These are phyloP conservation scores for Sebastes alutus DNA, from an alignment of 2,797 vertebrate species.

Conservation along the genomic window DNA sequence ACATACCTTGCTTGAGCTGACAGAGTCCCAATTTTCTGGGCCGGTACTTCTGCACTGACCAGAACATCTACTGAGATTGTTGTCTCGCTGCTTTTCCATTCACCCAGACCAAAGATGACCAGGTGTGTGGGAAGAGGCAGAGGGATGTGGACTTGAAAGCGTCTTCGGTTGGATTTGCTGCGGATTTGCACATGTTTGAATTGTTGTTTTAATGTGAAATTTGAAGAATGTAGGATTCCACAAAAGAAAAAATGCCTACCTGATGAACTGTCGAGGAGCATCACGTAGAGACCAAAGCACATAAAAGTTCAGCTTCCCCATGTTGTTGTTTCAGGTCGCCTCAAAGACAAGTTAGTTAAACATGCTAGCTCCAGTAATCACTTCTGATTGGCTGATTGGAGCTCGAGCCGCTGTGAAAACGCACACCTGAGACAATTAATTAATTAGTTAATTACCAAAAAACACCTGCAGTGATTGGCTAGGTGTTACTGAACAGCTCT, in stretches of 20 bases:
- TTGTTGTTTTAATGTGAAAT: too few species aligned
- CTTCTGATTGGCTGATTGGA: conserved; percentile 40
- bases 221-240: accelerated
- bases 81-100: conserved; percentile 80
- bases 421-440: conserved; percentile 53
- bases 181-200: not conserved
- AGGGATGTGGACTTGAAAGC: conserved; percentile 86
- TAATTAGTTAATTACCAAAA: not conserved
- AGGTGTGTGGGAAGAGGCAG: conserved; percentile 87
- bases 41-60: conserved; percentile 73
- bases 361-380: not conserved
- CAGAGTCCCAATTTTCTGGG: conserved; percentile 84
- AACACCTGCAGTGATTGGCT: not conserved
- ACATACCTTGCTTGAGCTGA: conserved; percentile 77
- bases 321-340: conserved; percentile 3
- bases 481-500: not conserved
- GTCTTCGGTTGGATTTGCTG: conserved; percentile 83
- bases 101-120: conserved; percentile 88
- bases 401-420: not conserved
- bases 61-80: conserved; percentile 81
- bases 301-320: conserved; percentile 81
- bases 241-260: conserved; percentile 63
- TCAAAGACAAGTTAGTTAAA: not conserved
- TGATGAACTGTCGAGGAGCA: conserved; percentile 84
- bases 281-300: conserved; percentile 85